Conservation (phyloP, 1,140 invertebrate genomes). For the Oncopeltus fasciatus region DNA sequence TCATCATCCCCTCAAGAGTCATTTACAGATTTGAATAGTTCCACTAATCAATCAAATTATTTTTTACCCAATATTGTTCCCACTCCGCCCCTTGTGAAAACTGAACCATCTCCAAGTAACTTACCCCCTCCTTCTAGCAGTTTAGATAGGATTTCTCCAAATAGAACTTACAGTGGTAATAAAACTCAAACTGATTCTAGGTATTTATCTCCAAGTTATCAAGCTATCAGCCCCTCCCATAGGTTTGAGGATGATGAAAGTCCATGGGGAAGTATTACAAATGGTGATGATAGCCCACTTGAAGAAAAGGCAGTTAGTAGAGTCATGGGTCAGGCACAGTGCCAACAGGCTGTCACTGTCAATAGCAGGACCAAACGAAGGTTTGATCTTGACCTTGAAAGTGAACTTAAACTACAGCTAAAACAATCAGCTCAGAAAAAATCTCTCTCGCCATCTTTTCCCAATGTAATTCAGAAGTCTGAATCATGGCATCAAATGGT, state of each 20-base stretch:
- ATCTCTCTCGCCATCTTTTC: slow-evolving; percentile 27
- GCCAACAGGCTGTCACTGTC: slow-evolving; percentile 26
- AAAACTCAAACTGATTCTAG: neutral
- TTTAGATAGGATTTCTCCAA: neutral
- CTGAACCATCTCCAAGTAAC: neutral
- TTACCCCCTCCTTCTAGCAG: neutral
- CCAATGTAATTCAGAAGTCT: slow-evolving; percentile 47
- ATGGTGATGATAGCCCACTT: neutral
- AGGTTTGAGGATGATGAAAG: slow-evolving; percentile 3
- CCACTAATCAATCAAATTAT: neutral
- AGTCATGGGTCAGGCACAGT: slow-evolving; percentile 26
- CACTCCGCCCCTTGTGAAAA: neutral
- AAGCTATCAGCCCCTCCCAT: neutral
- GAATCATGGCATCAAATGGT: slow-evolving; percentile 63
- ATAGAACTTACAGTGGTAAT: neutral
- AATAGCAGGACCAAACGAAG: slow-evolving; percentile 21
- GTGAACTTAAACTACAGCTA: slow-evolving; percentile 22
- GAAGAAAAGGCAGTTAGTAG: slow-evolving; percentile 23
- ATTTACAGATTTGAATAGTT: neutral
- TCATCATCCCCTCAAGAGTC: neutral
- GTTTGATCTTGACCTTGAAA: slow-evolving; percentile 10
- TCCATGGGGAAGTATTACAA: neutral
- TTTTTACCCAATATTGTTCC: neutral
- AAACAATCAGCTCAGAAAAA: slow-evolving; percentile 25
- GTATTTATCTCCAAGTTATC: neutral